Evolutionary conservation across 2,113 vertebrate genomes (phyloP), one percentile per base, ranked within the genome.

Genomic region (Gorsachius goisagi): DNA sequence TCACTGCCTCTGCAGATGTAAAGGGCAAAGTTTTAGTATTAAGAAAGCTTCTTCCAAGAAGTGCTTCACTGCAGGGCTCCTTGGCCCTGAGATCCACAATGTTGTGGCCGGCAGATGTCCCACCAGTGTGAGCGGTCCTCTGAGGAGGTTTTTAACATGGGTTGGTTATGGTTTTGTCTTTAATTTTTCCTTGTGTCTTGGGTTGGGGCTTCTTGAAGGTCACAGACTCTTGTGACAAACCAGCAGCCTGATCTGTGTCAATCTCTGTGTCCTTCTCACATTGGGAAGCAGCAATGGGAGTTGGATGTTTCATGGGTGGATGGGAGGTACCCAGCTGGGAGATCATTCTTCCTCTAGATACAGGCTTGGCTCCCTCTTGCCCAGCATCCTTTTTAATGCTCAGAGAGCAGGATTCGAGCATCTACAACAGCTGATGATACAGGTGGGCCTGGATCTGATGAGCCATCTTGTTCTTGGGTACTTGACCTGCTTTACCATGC

Each of bases 1-100:
- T 77, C 88, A 41, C 94, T 90, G 93, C 92, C 93, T 95, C 95
- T 90, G 88, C 85, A 64, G 94, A 72, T 90, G 88, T 96, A 88
- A 94, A 95, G 91, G 94, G 95, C 97, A 97, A 69, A 95, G 80
- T 83, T 89, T 85, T 71, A 83, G 80, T 66, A 74, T 66, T 89
- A n/a, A 5, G 84, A 88, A 87, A 94, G 93, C 64, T 91, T 89
- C 63, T 87, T 93, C 92, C 92, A 84, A 84, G 85, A 91, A 73
- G 37, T 63, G 53, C 89, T 93, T 97, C 95, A 88, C 95, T 81
- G n/a, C 77, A 49, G 55, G 27, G 90, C 90, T 96, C 93, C 87
- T 1, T 88, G 94, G 88, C 97, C 86, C 32, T 5, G 22, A 32
- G 58, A 17, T 35, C 62, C 47, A 2, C 1, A 2, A 9, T 0